A percentile compares a stretch with the other conserved stretches of the same genome.
Conservation (phyloP, 2,888 invertebrate genomes). For the Folsomia candida region DNA sequence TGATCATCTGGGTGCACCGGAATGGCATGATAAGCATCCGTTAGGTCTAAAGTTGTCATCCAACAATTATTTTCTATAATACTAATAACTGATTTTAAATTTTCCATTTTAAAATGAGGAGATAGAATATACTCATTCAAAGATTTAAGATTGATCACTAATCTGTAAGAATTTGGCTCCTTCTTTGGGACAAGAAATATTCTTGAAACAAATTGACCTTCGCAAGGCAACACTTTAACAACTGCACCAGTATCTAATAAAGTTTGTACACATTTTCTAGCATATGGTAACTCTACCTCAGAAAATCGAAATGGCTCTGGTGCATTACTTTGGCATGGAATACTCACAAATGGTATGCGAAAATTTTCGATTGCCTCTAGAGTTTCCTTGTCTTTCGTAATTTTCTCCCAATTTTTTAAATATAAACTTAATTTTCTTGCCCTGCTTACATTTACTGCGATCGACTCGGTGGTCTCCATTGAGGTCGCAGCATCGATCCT, state of each 20-base stretch:
- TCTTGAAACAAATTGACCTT: conserved; percentile 5
- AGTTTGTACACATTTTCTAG: background rate
- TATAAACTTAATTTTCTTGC: conserved; percentile 12
- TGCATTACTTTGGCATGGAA: background rate
- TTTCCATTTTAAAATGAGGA: conserved; percentile 11
- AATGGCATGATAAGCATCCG: conserved; percentile 6
- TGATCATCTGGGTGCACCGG: background rate
- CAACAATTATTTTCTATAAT: background rate
- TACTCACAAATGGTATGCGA: conserved; percentile 11
- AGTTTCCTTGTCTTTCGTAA: conserved; percentile 16
- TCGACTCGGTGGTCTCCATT: background rate
- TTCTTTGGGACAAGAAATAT: conserved; percentile 8
- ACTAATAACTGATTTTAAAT: background rate
- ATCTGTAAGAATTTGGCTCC: background rate
- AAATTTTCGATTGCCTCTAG: conserved; percentile 11
- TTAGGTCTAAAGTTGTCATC: conserved; percentile 6
- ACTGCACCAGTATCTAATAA: background rate
- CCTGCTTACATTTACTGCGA: conserved; percentile 20
- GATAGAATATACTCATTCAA: background rate
- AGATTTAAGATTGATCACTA: conserved; percentile 8
- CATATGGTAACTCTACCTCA: background rate
- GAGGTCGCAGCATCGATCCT: background rate
- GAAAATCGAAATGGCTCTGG: background rate
- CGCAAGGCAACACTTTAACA: background rate
- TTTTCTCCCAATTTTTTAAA: conserved; percentile 11